Evolutionary conservation across 2,113 vertebrate genomes (phyloP).

Genomic region (Poecilia latipinna): DNA sequence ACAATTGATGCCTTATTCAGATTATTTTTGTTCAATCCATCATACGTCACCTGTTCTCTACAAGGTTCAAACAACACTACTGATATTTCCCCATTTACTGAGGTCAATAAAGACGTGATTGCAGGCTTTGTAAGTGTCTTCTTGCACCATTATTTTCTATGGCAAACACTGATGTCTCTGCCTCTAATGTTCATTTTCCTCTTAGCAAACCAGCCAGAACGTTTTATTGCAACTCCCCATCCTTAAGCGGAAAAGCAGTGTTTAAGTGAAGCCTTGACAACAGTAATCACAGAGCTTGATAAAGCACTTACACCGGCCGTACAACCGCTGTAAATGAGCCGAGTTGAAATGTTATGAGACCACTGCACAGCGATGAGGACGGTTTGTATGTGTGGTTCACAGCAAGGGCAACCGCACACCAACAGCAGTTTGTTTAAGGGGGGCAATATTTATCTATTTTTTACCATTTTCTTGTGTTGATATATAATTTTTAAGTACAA

Average conservation of each 20-base stretch:
- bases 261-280: constrained; percentile 36
- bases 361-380: background rate
- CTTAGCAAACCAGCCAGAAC: constrained; percentile 16
- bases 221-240: constrained; percentile 22
- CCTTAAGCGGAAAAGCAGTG: constrained; percentile 18
- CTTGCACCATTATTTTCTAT: constrained; percentile 49
- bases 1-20: background rate
- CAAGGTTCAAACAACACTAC: constrained; percentile 38
- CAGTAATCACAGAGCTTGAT: background rate
- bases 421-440: background rate
- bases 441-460: background rate
- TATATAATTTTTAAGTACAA: too few relatives aligned
- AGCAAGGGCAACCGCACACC: background rate
- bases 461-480: background rate
- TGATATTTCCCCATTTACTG: constrained; percentile 50
- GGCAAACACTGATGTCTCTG: constrained; percentile 47
- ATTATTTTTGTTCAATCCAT: background rate
- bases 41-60: background rate
- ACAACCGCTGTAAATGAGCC: background rate
- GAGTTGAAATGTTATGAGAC: background rate
- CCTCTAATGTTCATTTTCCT: constrained; percentile 37
- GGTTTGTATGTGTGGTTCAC: background rate
- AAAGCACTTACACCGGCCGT: background rate
- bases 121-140: constrained; percentile 60
- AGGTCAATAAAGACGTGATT: constrained; percentile 65